These are phyloP conservation scores for Arizona elegans DNA, from an alignment of 2,113 vertebrate species.

Conservation along the genomic window DNA sequence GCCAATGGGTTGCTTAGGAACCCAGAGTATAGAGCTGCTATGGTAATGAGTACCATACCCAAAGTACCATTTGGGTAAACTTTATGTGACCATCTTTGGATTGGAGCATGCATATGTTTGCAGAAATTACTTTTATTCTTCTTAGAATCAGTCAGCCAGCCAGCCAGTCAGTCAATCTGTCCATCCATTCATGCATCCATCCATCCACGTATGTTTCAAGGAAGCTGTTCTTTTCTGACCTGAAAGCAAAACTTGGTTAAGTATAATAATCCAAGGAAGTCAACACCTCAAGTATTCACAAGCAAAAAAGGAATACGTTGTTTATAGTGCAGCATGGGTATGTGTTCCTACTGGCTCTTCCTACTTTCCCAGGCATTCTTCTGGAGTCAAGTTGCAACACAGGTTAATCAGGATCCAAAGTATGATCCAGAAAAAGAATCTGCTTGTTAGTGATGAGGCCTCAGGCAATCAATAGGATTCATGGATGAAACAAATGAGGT, in stretches of 20 bases:
- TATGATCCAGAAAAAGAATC: not conserved
- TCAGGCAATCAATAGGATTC: not conserved
- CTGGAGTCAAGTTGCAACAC: not conserved
- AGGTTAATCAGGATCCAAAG: not conserved
- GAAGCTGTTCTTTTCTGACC: not conserved
- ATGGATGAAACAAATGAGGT: not conserved
- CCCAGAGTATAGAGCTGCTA: not conserved
- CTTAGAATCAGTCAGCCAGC: not conserved
- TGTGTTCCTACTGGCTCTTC: not conserved
- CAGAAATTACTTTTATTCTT: not conserved
- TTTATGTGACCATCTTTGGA: not conserved
- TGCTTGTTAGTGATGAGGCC: not conserved
- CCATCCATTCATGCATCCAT: not conserved
- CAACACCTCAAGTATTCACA: not conserved
- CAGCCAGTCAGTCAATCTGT: not conserved
- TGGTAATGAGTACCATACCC: not conserved
- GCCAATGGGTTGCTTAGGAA: not conserved
- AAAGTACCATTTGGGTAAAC: not conserved
- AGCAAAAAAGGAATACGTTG: not conserved
- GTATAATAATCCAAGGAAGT: not conserved
- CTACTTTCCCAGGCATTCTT: not conserved
- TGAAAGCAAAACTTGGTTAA: not conserved
- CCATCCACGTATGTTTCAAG: not conserved
- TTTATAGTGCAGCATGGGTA: not conserved
- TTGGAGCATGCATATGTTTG: not conserved